Percentiles rank a stretch among this genome's conserved stretches.
Evolutionary conservation across 30 jellyfish, hydroid and myxozoan species (phyloP).

Genomic region (Hydractinia echinata): DNA sequence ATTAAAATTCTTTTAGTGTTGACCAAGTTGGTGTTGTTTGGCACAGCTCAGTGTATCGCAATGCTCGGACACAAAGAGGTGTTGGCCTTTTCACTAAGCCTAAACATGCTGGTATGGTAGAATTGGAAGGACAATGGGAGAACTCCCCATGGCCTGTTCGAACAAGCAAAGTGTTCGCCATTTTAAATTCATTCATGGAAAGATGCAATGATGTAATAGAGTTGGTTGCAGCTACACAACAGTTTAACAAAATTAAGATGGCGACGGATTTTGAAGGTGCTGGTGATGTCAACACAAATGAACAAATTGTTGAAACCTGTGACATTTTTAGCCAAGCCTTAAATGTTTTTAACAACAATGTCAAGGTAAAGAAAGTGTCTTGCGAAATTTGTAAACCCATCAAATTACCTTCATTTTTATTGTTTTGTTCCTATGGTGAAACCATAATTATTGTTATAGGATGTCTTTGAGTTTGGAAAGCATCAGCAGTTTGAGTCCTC

Average conservation of each 20-base stretch:
- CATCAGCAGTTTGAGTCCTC: conserved; percentile 59
- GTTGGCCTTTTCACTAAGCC: conserved; percentile 42
- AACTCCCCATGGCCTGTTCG: conserved; percentile 87
- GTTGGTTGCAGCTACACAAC: conserved; percentile 63
- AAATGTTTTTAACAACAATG: conserved; percentile 45
- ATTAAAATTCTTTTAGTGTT: conserved; percentile 15
- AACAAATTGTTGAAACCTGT: conserved; percentile 61
- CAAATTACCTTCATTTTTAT: not conserved
- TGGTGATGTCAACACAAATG: conserved; percentile 61
- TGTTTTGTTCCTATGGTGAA: not conserved
- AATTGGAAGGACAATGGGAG: conserved; percentile 37
- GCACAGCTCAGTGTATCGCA: conserved; percentile 60
- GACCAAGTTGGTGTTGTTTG: conserved; percentile 62
- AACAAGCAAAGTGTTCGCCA: conserved; percentile 52
- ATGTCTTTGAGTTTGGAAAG: conserved; percentile 49
- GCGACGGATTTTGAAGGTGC: conserved; percentile 76
- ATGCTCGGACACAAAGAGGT: conserved; percentile 64
- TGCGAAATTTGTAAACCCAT: not conserved
- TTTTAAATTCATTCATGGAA: conserved; percentile 63
- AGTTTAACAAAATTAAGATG: conserved; percentile 46
- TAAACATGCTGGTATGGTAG: conserved; percentile 32
- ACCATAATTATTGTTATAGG: conserved; percentile 30
- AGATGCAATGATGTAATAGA: conserved; percentile 72
- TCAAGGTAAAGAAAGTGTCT: conserved; percentile 34
- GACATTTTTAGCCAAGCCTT: conserved; percentile 49